Evolutionary conservation across 1,140 invertebrate species (phyloP).

Genomic region (Heliconius eleuchia): DNA sequence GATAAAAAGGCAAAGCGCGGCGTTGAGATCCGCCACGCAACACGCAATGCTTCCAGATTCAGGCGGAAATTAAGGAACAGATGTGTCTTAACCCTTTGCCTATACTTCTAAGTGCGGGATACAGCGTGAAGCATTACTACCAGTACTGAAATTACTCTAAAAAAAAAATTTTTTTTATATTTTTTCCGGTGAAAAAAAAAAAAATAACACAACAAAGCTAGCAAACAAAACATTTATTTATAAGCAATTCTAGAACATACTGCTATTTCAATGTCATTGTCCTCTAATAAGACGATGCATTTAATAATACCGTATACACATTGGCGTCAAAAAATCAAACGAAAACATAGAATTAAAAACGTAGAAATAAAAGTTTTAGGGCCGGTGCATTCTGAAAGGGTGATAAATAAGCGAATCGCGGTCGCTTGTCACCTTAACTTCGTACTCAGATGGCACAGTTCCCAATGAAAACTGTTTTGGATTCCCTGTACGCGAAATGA

Average conservation of each 20-base stretch:
- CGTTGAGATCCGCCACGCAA: no score
- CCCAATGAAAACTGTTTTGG: slow-evolving; percentile 68
- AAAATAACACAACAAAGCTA: neutral
- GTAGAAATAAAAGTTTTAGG: slow-evolving; percentile 39
- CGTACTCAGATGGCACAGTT: slow-evolving; percentile 69
- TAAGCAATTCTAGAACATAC: slow-evolving; percentile 28
- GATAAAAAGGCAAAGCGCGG: no score
- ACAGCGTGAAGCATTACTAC: neutral
- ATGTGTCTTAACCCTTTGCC: no score
- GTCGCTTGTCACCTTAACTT: slow-evolving; percentile 64
- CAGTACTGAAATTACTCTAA: neutral
- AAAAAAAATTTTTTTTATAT: no score
- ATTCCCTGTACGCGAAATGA: slow-evolving; percentile 39
- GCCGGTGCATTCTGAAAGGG: slow-evolving; percentile 54
- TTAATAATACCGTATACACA: slow-evolving; percentile 18
- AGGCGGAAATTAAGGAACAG: no score
- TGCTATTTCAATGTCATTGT: slow-evolving; percentile 30
- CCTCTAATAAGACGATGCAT: slow-evolving; percentile 12
- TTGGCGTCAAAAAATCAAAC: neutral
- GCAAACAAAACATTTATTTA: slow-evolving; percentile 54
- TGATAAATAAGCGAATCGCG: slow-evolving; percentile 64
- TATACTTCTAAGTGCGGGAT: no score
- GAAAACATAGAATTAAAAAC: neutral
- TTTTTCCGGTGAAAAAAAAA: no score
- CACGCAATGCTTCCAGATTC: no score